Evolutionary conservation across 2,797 vertebrate genomes (phyloP), one percentile per base, ranked within the genome.

Genomic region (Lacerta viridis): DNA sequence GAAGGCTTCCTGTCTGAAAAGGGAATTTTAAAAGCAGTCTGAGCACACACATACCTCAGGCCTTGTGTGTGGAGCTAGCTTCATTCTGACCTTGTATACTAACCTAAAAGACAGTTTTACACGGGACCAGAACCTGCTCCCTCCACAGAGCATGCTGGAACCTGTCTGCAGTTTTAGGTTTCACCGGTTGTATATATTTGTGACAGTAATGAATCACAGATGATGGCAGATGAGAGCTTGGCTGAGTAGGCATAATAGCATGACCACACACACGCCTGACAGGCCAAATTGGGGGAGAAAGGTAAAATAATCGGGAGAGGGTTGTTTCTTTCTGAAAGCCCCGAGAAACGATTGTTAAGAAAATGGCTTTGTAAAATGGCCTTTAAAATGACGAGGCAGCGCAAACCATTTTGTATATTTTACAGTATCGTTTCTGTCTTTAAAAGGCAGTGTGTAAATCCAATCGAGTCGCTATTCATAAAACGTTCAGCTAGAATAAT

Each of bases 401-500:
- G 43, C 71, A 41, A 86, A 50, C 71, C 79, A 55, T 85, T 87
- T 69, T 75, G 64, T 76, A 41, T 86, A 59, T 85, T 89, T 89
- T 89, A 85, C 84, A 33, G 84, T 82, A 82, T 68, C 27, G 4
- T 85, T 85, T 89, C 78, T 85, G 55, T 80, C 78, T 89, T 81
- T 55, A 85, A 84, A 89, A 85, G 78, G 13, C 71, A 77, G n/a
- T 69, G 71, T 89, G 78, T 86, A 86, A 89, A 77, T 86, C 88
- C 82, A 76, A 86, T 81, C 66, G 76, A 86, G 59, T 25, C n/a
- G 33, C 78, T 76, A 86, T 86, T 76, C 84, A 86, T 86, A 89
- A 86, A 89, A 85, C 69, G 59, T 86, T 86, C 59, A 11, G 33
- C 71, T 69, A 50, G 78, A 89, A 89, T 89, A 81, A 86, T 89